Evolutionary conservation across 1,140 invertebrate species (phyloP).

Genomic region (Antheraea mylitta): DNA sequence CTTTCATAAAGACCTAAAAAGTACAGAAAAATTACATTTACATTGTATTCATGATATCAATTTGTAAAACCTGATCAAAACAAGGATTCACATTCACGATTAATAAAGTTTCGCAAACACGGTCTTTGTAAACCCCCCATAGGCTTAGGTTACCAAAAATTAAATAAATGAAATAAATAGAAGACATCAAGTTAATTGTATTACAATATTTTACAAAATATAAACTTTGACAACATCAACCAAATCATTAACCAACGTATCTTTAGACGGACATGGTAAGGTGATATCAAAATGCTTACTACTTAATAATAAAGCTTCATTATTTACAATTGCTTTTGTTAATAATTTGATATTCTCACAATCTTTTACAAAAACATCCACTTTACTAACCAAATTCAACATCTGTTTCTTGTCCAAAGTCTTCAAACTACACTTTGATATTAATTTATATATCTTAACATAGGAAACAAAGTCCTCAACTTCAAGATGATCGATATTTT

Average conservation of each 20-base stretch:
- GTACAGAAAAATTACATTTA: too few species aligned
- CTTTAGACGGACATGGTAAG: conserved; percentile 19
- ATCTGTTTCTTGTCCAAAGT: conserved; percentile 56
- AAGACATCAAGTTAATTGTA: background rate
- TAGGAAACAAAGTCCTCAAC: conserved; percentile 45
- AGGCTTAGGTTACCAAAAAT: too few species aligned
- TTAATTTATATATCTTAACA: conserved; percentile 42
- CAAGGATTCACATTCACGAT: too few species aligned
- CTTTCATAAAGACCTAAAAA: too few species aligned
- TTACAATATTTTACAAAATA: background rate
- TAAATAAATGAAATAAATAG: background rate
- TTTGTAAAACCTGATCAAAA: too few species aligned
- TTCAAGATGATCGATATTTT: conserved; percentile 37
- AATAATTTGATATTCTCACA: conserved; percentile 33
- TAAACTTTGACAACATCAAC: conserved; percentile 1
- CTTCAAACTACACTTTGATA: conserved; percentile 57
- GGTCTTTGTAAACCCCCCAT: too few species aligned
- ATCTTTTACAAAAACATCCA: conserved; percentile 29
- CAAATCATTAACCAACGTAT: conserved; percentile 28
- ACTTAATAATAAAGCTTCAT: background rate
- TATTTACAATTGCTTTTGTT: background rate
- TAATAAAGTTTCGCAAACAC: too few species aligned
- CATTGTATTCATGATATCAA: too few species aligned
- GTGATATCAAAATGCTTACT: background rate
- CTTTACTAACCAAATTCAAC: conserved; percentile 42